Conservation (phyloP, 1,140 invertebrate genomes). For the Megalopta genalis region DNA sequence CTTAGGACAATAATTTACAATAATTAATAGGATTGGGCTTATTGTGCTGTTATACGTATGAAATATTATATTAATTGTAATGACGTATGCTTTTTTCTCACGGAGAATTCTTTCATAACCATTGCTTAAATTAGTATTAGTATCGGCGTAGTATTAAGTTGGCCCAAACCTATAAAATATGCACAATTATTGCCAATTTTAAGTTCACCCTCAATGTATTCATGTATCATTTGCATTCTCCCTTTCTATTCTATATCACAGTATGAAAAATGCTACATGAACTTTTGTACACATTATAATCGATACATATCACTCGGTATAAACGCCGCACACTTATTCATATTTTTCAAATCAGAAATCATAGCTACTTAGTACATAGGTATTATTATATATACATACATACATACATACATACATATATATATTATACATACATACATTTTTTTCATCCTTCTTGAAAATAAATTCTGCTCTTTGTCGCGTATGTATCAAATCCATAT, state of each 20-base stretch:
- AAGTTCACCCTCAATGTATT: constrained; percentile 14
- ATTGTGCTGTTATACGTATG: neutral
- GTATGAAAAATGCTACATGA: constrained; percentile 73
- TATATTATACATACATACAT: constrained; percentile 35
- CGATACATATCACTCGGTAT: constrained; percentile 64
- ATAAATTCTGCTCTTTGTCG: constrained; percentile 52
- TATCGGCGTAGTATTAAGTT: neutral
- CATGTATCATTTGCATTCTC: constrained; percentile 39
- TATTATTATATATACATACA: constrained; percentile 10
- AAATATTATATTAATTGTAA: constrained; percentile 19
- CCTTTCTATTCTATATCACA: constrained; percentile 72
- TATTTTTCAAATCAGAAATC: constrained; percentile 40
- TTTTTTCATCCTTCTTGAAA: constrained; percentile 51
- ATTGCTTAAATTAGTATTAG: neutral
- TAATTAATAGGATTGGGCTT: constrained; percentile 27
- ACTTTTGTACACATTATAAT: constrained; percentile 60
- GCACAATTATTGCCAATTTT: constrained; percentile 49
- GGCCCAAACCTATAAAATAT: constrained; percentile 32
- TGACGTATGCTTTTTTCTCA: constrained; percentile 18
- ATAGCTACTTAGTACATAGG: constrained; percentile 30
- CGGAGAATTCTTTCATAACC: neutral
- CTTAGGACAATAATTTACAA: constrained; percentile 21
- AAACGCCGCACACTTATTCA: constrained; percentile 52
- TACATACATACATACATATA: too few species aligned
- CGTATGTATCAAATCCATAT: constrained; percentile 52